These are phyloP conservation scores for Pogonomyrmex californicus DNA, from an alignment of 1,140 invertebrate species.

Conservation along the genomic window DNA sequence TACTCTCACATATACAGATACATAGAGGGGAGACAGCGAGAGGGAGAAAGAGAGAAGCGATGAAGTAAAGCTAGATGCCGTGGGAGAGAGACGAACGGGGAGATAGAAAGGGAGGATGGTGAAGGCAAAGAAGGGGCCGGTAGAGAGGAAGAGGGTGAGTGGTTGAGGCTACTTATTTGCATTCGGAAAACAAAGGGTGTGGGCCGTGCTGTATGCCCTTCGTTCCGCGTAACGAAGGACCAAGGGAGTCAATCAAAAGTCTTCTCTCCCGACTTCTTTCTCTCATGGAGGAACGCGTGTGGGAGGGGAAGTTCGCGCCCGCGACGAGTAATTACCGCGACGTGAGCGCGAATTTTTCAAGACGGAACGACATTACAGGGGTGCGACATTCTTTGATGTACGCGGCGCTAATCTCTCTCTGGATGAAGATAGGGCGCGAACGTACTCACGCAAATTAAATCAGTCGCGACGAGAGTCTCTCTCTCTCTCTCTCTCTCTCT, in stretches of 20 bases:
- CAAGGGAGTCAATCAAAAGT: conserved; percentile 59
- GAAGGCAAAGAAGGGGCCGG: conserved; percentile 47
- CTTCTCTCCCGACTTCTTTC: conserved; percentile 58
- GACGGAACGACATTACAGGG: conserved; percentile 7
- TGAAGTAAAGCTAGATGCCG: conserved; percentile 21
- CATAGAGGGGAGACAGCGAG: conserved; percentile 28
- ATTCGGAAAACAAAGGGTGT: conserved; percentile 86
- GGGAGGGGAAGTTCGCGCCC: conserved; percentile 20
- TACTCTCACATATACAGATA: conserved; percentile 54
- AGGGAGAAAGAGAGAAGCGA: background rate
- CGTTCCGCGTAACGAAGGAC: conserved; percentile 76
- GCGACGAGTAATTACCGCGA: conserved; percentile 55
- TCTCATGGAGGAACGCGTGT: background rate
- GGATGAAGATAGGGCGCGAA: conserved; percentile 5
- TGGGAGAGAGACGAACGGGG: conserved; percentile 27
- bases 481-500: background rate
- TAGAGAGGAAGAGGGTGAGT: conserved; percentile 60
- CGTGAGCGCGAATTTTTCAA: conserved; percentile 57
- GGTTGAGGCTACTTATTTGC: conserved; percentile 85
- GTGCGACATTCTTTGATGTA: conserved; percentile 39
- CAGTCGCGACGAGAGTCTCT: background rate
- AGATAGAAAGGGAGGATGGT: conserved; percentile 25
- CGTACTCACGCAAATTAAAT: conserved; percentile 30
- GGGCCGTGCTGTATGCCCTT: conserved; percentile 76
- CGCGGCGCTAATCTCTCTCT: conserved; percentile 21